Conservation (phyloP, 2,113 vertebrate species). For the Hystrix brachyura region DNA sequence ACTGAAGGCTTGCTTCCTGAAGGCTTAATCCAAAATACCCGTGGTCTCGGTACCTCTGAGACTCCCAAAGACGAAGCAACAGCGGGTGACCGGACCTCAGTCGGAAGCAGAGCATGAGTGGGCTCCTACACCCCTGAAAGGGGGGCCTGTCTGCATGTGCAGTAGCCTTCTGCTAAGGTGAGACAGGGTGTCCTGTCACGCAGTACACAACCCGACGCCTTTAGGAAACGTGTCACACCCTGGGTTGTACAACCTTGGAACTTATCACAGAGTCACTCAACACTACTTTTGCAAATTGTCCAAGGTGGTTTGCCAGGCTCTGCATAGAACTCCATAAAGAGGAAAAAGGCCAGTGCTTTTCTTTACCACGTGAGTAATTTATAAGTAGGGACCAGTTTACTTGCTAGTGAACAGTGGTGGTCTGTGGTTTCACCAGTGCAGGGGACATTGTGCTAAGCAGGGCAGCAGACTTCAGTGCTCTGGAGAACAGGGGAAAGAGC, state of each 20-base stretch:
- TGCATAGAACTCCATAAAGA: conserved; percentile 81
- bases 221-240: conserved; percentile 67
- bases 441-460: conserved; percentile 76
- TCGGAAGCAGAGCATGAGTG: background rate
- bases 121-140: accelerated
- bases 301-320: conserved; percentile 74
- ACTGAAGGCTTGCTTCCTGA: background rate
- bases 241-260: conserved; percentile 44
- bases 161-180: background rate
- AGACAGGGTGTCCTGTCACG: background rate
- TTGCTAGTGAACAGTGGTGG: conserved; percentile 80
- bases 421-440: conserved; percentile 71
- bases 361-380: conserved; percentile 87
- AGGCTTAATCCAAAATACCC: background rate
- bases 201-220: conserved; percentile 22
- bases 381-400: conserved; percentile 86
- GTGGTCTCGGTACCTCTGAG: accelerated
- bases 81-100: accelerated
- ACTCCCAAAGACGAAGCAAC: background rate
- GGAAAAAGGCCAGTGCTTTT: conserved; percentile 59
- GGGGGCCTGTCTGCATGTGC: accelerated
- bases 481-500: background rate
- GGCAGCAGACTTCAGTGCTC: conserved; percentile 56
- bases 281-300: conserved; percentile 82
- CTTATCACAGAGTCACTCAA: conserved; percentile 72